Base-by-base conservation (phyloP, 2,113 vertebrate genomes). In the Monopterus albus region DNA sequence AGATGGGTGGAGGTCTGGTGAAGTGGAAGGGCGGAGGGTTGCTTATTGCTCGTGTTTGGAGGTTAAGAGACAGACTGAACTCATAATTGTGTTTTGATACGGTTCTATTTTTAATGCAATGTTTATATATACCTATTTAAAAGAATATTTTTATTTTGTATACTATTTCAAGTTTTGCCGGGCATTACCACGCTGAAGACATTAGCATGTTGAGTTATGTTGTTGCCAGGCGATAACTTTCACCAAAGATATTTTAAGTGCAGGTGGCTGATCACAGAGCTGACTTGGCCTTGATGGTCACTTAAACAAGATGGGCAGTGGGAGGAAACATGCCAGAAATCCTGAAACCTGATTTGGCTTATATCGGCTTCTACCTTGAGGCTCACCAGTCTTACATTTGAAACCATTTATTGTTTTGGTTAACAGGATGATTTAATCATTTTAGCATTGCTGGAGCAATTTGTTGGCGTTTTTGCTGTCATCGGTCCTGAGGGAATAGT, bases 131-230 rank as follows among this genome's bases (percentile, higher is more conserved):
- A 83, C 86, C 94, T 98, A 99, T 99, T 99, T 99, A 99, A 99
- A 89, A 93, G 83, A 95, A 96, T 96, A 96, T 98, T 98, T 97
- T 98, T 99, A 98, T 98, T 99, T 98, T 99, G 96, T 99, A 97
- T 98, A 98, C 95, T 94, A 93, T 96, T 95, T 88, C 75, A 21
- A 86, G 83, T 88, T 81, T 77, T 83, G 61, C 82, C 75, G 88
- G 91, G 92, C 91, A 91, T 92, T 94, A 88, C 79, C 65, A 77
- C 72, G 43, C 78, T 78, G 75, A 87, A 47, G 29, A 82, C 86
- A 67, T 85, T 23, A 65, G 81, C 85, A 84, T 89, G 81, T 86
- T 72, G 69, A 73, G 79, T 88, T 83, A 83, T 68, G 72, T 77
- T 84, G 79, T 83, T 84, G 72, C 72, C 53, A 78, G 76, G 69